Conservation (phyloP, 2,797 vertebrate genomes). For the Enteromius unitaeniatus region DNA sequence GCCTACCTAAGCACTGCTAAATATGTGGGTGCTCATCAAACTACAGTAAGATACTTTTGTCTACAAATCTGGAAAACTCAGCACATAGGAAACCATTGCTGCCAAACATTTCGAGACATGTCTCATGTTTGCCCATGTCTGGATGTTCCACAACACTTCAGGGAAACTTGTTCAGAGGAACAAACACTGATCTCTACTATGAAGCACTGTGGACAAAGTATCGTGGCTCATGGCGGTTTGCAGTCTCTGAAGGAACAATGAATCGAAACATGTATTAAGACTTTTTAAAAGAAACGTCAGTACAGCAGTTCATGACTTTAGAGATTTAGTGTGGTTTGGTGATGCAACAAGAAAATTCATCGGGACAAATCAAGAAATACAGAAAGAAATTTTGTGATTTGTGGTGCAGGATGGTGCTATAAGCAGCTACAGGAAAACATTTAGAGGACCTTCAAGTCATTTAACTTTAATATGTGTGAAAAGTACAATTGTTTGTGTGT, state of each 20-base stretch:
- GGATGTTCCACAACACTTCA: not conserved
- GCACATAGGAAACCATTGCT: not conserved
- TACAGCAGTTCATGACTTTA: not conserved
- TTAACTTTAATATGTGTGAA: no score
- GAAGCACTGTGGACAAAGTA: not conserved
- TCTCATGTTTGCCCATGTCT: not conserved
- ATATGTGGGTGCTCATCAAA: not conserved
- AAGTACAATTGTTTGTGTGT: no score
- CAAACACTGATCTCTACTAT: not conserved
- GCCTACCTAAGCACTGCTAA: not conserved
- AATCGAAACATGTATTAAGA: not conserved
- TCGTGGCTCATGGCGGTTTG: not conserved
- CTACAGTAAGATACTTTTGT: not conserved
- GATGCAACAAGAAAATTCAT: not conserved
- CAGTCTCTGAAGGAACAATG: not conserved
- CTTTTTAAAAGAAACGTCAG: not conserved
- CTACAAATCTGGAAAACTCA: not conserved
- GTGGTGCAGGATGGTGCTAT: not conserved
- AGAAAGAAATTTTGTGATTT: not conserved
- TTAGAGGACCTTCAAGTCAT: not conserved
- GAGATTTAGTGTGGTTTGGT: no score
- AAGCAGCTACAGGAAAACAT: not conserved
- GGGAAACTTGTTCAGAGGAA: not conserved
- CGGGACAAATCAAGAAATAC: not conserved
- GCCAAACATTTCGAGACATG: not conserved